Evolutionary conservation across 2,113 vertebrate genomes (phyloP), one percentile per base, ranked within the genome.

Genomic region (Arothron firmamentum): DNA sequence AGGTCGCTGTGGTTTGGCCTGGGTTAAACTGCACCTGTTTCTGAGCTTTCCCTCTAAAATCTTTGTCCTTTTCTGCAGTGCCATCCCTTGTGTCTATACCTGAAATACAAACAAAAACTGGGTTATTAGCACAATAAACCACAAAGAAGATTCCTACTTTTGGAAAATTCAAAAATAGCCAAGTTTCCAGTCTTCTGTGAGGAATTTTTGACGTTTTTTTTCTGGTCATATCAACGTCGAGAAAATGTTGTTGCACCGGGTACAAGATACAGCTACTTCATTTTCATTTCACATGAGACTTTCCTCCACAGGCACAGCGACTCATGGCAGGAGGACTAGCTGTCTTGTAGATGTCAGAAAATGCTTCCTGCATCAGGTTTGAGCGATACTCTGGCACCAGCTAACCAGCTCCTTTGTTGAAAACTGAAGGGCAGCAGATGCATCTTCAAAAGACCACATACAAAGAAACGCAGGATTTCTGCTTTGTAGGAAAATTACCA

Each of bases 21-120:
- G 96, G 95, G 84, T 97, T 98, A 84, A 98, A 98, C 83, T 98
- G 96, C 65, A 98, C 95, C 72, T 98, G 96, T 57, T 92, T 95
- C 80, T 98, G 96, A 5, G 94, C 90, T 81, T 97, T 98, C 14
- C 95, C 95, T 65, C 89, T 90, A 81, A 98, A 98, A 74, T 98
- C 96, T 79, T 91, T 93, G 77, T 96, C 94, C 77, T 90, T 94
- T 65, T 86, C 79, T 28, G 96, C 96, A 1, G 92, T 93, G 38
- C 92, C 94, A 45, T 97, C 96, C 71, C 74, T 91, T 12, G 96
- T 97, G 73, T 92, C 86, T 55, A 98, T 98, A 82, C 95, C 95
- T 98, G 6, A 13, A 6, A 62, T 52, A 6, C 5, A 65, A 10
- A 50, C 13, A 25, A 20, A 20, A 50, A 50, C n/a, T 50, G 13